phyloP scores from a whole-genome alignment of 2,113 vertebrate species.

The Taurulus bubalis region DNA sequence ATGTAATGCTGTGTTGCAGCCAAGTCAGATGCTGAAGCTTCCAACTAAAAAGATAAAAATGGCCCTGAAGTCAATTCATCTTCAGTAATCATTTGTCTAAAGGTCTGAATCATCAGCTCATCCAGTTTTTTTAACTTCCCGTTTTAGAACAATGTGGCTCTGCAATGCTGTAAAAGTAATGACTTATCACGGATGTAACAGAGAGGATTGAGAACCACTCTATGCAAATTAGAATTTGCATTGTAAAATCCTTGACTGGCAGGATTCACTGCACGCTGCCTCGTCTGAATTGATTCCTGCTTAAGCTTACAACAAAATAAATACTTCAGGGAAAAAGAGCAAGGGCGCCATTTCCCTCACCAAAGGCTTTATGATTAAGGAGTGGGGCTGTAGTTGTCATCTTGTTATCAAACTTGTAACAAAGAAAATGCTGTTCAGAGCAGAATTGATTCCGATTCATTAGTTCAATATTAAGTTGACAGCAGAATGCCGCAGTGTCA shows the following conservation, averaged over 20 bases:
- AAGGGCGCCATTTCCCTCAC: not conserved
- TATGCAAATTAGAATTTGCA: constrained; percentile 14
- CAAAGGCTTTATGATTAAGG: not conserved
- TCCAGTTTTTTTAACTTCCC: constrained; percentile 12
- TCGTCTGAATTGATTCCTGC: not conserved
- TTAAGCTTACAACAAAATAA: not conserved
- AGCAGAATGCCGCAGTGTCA: not conserved
- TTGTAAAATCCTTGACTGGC: not conserved
- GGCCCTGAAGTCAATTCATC: not conserved
- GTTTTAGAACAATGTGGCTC: constrained; percentile 17
- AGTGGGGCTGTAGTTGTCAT: not conserved
- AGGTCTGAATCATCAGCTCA: constrained; percentile 4
- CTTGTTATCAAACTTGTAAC: not conserved
- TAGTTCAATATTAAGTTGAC: not conserved
- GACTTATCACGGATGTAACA: not conserved
- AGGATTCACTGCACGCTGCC: not conserved
- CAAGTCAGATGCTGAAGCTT: not conserved
- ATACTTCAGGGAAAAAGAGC: not conserved
- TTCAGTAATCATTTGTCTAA: not conserved
- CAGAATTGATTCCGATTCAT: not conserved
- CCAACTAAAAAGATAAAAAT: not conserved
- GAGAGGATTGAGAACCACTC: not conserved
- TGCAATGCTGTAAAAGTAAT: not conserved
- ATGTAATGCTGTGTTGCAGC: not conserved
- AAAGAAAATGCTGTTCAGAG: not conserved